Conservation (phyloP, 1,140 invertebrate genomes). For the Ridgeia piscesae region DNA sequence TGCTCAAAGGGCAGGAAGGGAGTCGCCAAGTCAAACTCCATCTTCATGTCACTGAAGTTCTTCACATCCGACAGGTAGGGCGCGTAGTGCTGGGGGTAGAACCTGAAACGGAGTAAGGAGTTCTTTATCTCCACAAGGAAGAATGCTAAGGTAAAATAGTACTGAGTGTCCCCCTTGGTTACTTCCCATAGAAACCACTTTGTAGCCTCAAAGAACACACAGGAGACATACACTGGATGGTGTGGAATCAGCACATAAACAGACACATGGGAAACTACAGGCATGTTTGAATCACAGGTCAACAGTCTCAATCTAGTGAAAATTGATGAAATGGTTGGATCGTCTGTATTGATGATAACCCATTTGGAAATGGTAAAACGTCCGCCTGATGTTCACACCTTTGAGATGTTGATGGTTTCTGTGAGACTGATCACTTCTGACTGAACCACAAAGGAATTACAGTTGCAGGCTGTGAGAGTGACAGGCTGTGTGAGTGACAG, state of each 20-base stretch:
- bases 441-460: neutral
- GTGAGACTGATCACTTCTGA: neutral
- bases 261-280: neutral
- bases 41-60: conserved; percentile 66
- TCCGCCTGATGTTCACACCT: neutral
- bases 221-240: too few species aligned
- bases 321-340: neutral
- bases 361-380: too few species aligned
- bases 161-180: too few species aligned
- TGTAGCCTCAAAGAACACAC: too few species aligned
- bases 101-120: conserved; percentile 42
- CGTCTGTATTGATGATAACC: neutral
- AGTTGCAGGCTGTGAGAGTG: neutral
- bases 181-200: too few species aligned
- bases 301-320: neutral
- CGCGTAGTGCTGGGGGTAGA: conserved; percentile 92
- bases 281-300: neutral
- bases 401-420: neutral
- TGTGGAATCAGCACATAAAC: neutral
- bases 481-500: too few species aligned
- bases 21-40: conserved; percentile 77
- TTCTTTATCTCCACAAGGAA: neutral
- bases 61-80: conserved; percentile 93
- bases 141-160: too few species aligned
- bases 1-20: conserved; percentile 96